These are phyloP conservation scores for Dendrocincla fuliginosa DNA, from an alignment of 2,797 vertebrate species.

Conservation along the genomic window DNA sequence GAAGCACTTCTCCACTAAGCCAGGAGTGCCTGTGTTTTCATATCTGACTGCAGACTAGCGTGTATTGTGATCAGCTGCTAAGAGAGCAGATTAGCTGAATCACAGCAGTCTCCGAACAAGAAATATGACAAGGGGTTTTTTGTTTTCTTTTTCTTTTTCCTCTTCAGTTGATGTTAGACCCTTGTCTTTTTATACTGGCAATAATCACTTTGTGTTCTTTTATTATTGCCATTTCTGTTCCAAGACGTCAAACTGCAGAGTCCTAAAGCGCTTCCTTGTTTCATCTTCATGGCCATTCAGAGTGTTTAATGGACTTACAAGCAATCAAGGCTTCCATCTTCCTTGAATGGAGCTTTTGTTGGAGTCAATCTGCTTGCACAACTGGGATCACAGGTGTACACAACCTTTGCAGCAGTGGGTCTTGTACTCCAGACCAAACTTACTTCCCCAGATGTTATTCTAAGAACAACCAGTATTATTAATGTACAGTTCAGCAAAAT, in stretches of 20 bases:
- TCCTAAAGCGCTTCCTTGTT: constrained; percentile 61
- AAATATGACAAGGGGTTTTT: not conserved
- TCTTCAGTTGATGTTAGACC: not conserved
- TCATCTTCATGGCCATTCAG: constrained; percentile 52
- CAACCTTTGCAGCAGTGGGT: constrained; percentile 44
- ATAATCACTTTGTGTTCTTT: constrained; percentile 56
- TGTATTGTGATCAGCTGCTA: constrained; percentile 47
- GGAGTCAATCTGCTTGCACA: constrained; percentile 46
- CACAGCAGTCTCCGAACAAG: constrained; percentile 32
- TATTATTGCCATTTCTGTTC: constrained; percentile 42
- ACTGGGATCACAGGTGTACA: constrained; percentile 40
- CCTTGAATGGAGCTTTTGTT: constrained; percentile 35
- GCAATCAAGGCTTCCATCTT: not conserved
- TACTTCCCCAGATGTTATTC: constrained; percentile 64
- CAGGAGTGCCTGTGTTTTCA: not conserved
- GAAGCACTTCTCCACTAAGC: not conserved
- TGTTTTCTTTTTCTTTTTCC: rapidly evolving
- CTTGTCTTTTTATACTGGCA: constrained; percentile 50
- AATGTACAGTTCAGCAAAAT: constrained; percentile 57
- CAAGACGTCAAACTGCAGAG: constrained; percentile 44
- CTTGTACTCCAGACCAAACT: constrained; percentile 20
- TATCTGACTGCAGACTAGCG: not conserved
- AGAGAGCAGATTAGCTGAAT: constrained; percentile 56
- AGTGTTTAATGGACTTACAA: constrained; percentile 32
- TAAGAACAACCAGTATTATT: constrained; percentile 58